These are phyloP conservation scores for Gavia stellata DNA, from an alignment of 2,113 vertebrate genomes.

Conservation along the genomic window DNA sequence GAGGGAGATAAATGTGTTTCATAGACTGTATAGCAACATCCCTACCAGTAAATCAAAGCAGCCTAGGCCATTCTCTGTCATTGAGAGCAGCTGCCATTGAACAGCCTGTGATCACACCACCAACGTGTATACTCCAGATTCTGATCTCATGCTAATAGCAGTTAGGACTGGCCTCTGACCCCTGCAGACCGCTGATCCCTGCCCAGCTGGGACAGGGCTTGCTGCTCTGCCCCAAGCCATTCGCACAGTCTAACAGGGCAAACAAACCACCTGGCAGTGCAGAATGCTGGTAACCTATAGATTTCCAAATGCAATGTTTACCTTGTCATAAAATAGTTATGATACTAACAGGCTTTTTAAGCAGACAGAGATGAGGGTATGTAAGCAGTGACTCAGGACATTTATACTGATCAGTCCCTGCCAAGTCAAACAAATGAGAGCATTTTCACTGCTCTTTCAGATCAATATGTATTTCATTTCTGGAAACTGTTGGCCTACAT, in stretches of 20 bases:
- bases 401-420: slow-evolving; percentile 28
- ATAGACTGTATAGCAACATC: background rate
- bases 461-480: slow-evolving; percentile 58
- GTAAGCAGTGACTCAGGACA: slow-evolving; percentile 31
- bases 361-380: background rate
- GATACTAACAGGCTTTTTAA: background rate
- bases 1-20: background rate
- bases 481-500: slow-evolving; percentile 22
- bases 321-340: background rate
- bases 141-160: background rate
- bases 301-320: background rate
- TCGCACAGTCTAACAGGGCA: background rate
- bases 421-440: slow-evolving; percentile 48
- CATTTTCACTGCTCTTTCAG: background rate
- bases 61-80: background rate
- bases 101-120: too few species aligned
- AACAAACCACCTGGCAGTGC: accelerated
- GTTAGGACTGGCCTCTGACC: background rate
- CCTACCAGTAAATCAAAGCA: background rate
- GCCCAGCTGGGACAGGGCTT: background rate
- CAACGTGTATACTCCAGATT: too few species aligned
- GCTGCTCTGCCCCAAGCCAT: background rate
- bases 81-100: background rate
- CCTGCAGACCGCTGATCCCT: background rate
- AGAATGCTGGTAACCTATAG: accelerated